These are phyloP conservation scores for Phacellophora camtschatica DNA, from an alignment of 30 jellyfish, hydroid and myxozoan species.

Conservation along the genomic window DNA sequence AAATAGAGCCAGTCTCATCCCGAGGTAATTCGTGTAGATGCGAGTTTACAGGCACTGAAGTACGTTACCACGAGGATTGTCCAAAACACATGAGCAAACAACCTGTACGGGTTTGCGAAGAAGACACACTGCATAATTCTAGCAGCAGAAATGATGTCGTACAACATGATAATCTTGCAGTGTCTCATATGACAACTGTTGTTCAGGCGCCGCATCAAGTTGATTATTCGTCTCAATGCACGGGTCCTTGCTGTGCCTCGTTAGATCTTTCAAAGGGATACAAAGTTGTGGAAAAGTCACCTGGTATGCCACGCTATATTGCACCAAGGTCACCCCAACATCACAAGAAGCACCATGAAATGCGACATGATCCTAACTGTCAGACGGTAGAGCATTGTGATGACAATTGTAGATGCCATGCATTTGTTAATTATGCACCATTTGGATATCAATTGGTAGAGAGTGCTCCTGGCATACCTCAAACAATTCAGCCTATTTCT, in stretches of 20 bases:
- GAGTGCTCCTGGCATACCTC: constrained; percentile 82
- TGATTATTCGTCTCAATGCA: constrained; percentile 61
- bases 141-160: constrained; percentile 1
- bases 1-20: constrained; percentile 16
- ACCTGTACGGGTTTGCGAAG: constrained; percentile 1
- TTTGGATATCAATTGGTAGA: constrained; percentile 86
- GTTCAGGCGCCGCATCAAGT: constrained; percentile 38
- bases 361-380: constrained; percentile 37
- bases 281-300: constrained; percentile 73
- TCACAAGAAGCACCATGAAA: constrained; percentile 22
- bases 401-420: constrained; percentile 80
- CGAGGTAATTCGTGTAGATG: constrained; percentile 42
- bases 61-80: constrained; percentile 60
- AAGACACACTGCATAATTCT: constrained; percentile 1
- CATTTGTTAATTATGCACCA: constrained; percentile 69
- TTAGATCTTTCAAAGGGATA: constrained; percentile 42
- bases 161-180: constrained; percentile 16
- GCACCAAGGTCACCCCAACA: constrained; percentile 57
- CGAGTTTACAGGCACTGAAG: constrained; percentile 33
- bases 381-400: constrained; percentile 72
- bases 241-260: constrained; percentile 82
- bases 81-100: constrained; percentile 27
- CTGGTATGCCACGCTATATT: constrained; percentile 56
- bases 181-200: background rate
- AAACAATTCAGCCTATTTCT: constrained; percentile 75